phyloP scores from a whole-genome alignment of 2,888 invertebrate species.

The Tetragonisca angustula region DNA sequence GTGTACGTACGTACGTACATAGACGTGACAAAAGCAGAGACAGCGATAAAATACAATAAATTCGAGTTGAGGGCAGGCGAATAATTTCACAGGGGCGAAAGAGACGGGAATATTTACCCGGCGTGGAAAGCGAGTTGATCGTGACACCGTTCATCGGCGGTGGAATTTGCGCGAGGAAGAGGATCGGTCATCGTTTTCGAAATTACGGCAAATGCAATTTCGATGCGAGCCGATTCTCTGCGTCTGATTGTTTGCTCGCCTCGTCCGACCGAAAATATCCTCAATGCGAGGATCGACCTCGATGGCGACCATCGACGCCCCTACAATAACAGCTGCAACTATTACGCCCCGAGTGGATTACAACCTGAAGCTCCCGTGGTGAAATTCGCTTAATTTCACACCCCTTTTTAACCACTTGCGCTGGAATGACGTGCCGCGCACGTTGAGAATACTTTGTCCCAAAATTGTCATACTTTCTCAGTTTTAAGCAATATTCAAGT shows the following conservation, averaged over 20 bases:
- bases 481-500: too few species aligned
- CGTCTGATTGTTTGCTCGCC: background rate
- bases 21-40: background rate
- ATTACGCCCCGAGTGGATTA: conserved; percentile 12
- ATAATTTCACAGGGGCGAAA: background rate
- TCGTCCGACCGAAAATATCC: background rate
- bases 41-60: background rate
- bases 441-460: too few species aligned
- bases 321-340: conserved; percentile 10
- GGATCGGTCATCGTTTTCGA: background rate
- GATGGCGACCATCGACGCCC: background rate
- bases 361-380: background rate
- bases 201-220: background rate
- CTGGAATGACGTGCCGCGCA: too few species aligned
- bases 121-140: background rate
- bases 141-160: background rate
- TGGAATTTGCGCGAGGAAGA: background rate
- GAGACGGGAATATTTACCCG: background rate
- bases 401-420: background rate
- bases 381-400: conserved; percentile 13
- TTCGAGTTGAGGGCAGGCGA: background rate
- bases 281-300: background rate
- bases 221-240: background rate
- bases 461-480: too few species aligned
- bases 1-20: background rate